Evolutionary conservation across 2,888 invertebrate genomes (phyloP).

Genomic region (Electrophaes corylata): DNA sequence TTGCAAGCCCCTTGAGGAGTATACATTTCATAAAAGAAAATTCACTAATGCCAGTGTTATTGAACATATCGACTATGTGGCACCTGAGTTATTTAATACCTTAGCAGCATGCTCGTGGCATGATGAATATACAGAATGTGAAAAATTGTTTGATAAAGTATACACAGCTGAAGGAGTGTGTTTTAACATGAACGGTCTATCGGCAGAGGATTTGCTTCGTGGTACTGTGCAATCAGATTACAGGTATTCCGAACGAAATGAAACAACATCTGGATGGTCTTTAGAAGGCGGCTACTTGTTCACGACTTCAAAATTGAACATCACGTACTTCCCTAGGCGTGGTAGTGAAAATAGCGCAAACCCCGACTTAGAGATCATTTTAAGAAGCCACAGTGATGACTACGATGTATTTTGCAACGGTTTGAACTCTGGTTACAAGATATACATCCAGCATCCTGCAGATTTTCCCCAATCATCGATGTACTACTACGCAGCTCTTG

Average conservation of each 20-base stretch:
- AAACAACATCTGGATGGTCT: slow-evolving; percentile 7
- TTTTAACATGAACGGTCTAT: slow-evolving; percentile 52
- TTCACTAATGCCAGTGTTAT: slow-evolving; percentile 7
- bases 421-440: slow-evolving; percentile 41
- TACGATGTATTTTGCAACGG: slow-evolving; percentile 32
- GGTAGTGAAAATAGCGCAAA: slow-evolving; percentile 7
- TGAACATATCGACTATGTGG: slow-evolving; percentile 30
- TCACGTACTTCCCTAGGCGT: slow-evolving; percentile 3
- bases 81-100: slow-evolving; percentile 37
- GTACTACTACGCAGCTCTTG: slow-evolving; percentile 32
- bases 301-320: neutral
- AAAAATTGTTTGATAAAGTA: slow-evolving; percentile 37
- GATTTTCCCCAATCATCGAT: slow-evolving; percentile 44
- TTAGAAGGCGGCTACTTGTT: slow-evolving; percentile 3
- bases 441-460: slow-evolving; percentile 55
- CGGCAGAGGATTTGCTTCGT: slow-evolving; percentile 49
- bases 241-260: slow-evolving; percentile 7
- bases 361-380: slow-evolving; percentile 8
- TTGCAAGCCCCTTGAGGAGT: no score
- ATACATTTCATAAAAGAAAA: neutral
- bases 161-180: slow-evolving; percentile 57
- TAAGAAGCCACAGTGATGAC: neutral
- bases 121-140: slow-evolving; percentile 1
- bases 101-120: slow-evolving; percentile 30
- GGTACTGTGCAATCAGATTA: slow-evolving; percentile 18